Evolutionary conservation across 2,888 invertebrate species (phyloP).

Genomic region (Microchrysa polita): DNA sequence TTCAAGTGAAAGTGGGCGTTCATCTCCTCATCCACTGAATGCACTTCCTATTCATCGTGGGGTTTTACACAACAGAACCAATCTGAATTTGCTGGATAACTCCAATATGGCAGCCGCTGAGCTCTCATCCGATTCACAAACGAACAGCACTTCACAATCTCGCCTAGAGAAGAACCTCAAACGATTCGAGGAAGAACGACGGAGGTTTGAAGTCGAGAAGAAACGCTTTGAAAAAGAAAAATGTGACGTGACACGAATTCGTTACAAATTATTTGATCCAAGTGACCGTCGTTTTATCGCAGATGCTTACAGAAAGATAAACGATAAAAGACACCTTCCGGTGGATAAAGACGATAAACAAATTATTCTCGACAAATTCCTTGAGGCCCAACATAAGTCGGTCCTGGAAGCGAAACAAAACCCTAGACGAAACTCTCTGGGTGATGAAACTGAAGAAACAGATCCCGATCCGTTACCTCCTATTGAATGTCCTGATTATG

Average conservation of each 20-base stretch:
- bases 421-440: slow-evolving; percentile 19
- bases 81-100: neutral
- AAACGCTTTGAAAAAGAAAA: slow-evolving; percentile 66
- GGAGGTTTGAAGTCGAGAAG: slow-evolving; percentile 64
- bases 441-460: slow-evolving; percentile 37
- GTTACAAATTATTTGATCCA: slow-evolving; percentile 56
- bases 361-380: slow-evolving; percentile 15
- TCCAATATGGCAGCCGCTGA: neutral
- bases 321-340: slow-evolving; percentile 56
- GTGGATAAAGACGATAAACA: slow-evolving; percentile 58
- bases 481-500: slow-evolving; percentile 53
- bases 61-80: neutral
- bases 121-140: slow-evolving; percentile 16
- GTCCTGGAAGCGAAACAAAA: slow-evolving; percentile 8
- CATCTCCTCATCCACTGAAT: slow-evolving; percentile 46
- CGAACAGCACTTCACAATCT: slow-evolving; percentile 49
- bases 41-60: slow-evolving; percentile 19
- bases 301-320: slow-evolving; percentile 60
- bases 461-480: slow-evolving; percentile 39
- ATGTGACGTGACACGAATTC: slow-evolving; percentile 63
- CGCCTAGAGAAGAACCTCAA: slow-evolving; percentile 59
- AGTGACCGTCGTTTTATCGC: slow-evolving; percentile 60
- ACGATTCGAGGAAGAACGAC: slow-evolving; percentile 62
- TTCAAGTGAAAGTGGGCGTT: slow-evolving; percentile 60
- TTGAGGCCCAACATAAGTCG: slow-evolving; percentile 17